Conservation (phyloP, 2,113 vertebrate species). For the Sorex fumeus region DNA sequence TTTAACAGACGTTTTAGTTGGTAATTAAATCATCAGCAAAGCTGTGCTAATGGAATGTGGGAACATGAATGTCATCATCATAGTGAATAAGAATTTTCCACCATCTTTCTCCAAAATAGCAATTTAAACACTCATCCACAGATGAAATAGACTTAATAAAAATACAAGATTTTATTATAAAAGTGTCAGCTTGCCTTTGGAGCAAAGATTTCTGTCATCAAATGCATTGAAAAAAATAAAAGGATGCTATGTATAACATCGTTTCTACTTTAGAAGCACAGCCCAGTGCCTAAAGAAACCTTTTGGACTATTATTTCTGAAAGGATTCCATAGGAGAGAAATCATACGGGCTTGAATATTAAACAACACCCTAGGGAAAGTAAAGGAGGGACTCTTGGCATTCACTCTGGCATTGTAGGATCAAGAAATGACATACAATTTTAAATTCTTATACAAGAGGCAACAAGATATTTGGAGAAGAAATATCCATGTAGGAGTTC, state of each 20-base stretch:
- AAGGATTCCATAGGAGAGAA: background rate
- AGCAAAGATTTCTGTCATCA: background rate
- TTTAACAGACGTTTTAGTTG: background rate
- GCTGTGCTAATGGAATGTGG: background rate
- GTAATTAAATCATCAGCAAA: slow-evolving; percentile 29
- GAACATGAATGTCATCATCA: background rate
- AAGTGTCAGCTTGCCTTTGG: background rate
- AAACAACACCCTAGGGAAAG: background rate
- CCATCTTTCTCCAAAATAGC: background rate
- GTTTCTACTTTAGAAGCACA: background rate
- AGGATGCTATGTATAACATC: background rate
- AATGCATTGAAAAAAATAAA: background rate
- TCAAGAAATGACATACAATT: background rate
- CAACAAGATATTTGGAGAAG: background rate
- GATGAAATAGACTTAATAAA: background rate
- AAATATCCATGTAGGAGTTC: background rate
- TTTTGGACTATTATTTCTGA: background rate
- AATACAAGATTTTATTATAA: background rate
- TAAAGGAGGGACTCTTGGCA: background rate
- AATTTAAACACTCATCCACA: background rate
- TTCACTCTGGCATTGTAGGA: background rate
- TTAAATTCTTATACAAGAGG: background rate
- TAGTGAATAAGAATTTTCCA: background rate
- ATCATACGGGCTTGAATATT: background rate
- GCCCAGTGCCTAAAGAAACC: background rate